Evolutionary conservation across 2,113 vertebrate genomes (phyloP), one percentile per base, ranked within the genome.

Genomic region (Channa maculata): DNA sequence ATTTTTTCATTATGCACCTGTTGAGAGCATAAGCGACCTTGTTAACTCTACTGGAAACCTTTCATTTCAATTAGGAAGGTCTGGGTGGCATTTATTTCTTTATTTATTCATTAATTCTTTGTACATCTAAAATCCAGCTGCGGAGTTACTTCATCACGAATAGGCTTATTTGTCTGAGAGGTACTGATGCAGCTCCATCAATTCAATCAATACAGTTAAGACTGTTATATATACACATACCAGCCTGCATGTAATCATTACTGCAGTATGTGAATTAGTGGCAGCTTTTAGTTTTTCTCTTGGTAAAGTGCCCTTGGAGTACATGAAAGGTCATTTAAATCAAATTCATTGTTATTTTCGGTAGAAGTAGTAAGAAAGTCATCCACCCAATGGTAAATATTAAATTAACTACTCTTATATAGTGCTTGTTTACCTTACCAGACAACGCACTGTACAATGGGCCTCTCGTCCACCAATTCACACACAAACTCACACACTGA

Each of bases 111-210:
- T 24, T 24, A 24, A 24, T 24, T 24, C 24, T 53, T 36, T 60
- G 3, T 15, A 52, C 2, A 12, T 62, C 24, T 64, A 52, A 65
- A 70, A 72, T 63, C 60, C 73, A 77, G 65, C 71, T 46, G 58
- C 52, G 60, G 38, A 38, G 38, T 13, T 37, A 24, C 45, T 37
- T 54, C 13, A 11, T 65, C 63, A 59, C n/a, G 59, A 1, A 65
- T 24, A 3, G 11, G 3, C 48, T 48, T 48, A 0, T 51, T 73
- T 64, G 58, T 72, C 46, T 74, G 65, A 60, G 36, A 43, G 45
- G 46, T 65, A 59, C 86, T 82, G 80, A 88, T 46, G 43, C 63
- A 36, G 61, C 57, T 82, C 86, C 82, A 82, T 77, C 77, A 48
- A 9, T 58, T 33, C 70, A 65, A 81, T 85, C 79, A 84, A 60